A percentile compares a stretch with the other conserved stretches of the same genome.
Conservation (phyloP, 2,113 vertebrate species). For the Falco punctatus region DNA sequence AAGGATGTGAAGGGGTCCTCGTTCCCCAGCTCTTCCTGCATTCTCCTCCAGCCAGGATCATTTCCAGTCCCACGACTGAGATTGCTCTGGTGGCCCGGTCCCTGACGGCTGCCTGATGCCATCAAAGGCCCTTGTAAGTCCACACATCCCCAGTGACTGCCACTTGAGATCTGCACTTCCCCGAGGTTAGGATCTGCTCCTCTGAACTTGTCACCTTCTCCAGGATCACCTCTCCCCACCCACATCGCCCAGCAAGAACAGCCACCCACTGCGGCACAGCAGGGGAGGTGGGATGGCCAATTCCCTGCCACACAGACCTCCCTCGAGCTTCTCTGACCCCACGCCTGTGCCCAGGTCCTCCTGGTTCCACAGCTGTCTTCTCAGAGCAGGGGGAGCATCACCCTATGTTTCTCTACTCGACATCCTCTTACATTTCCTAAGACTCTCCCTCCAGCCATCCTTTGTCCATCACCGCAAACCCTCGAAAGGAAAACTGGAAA, state of each 20-base stretch:
- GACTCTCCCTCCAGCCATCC: neutral
- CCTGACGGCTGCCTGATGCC: neutral
- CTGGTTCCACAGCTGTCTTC: neutral
- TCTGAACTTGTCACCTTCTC: neutral
- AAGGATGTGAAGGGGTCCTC: neutral
- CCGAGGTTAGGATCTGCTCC: neutral
- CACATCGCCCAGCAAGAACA: neutral
- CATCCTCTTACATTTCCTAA: neutral
- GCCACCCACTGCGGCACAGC: neutral
- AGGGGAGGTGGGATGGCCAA: neutral
- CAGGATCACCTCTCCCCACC: neutral
- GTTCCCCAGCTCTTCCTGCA: neutral
- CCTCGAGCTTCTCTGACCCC: neutral
- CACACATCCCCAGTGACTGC: fast-evolving
- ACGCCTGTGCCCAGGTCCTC: neutral
- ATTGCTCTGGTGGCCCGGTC: neutral
- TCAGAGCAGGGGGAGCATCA: neutral
- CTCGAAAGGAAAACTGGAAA: neutral
- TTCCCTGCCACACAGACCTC: neutral
- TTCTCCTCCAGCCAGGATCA: neutral
- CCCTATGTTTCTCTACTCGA: neutral
- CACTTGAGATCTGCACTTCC: neutral
- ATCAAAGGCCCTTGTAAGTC: neutral
- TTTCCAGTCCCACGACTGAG: neutral
- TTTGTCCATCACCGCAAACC: neutral